These are phyloP conservation scores for Microcebus jonahi DNA, from an alignment of 2,113 vertebrate genomes.

Conservation along the genomic window DNA sequence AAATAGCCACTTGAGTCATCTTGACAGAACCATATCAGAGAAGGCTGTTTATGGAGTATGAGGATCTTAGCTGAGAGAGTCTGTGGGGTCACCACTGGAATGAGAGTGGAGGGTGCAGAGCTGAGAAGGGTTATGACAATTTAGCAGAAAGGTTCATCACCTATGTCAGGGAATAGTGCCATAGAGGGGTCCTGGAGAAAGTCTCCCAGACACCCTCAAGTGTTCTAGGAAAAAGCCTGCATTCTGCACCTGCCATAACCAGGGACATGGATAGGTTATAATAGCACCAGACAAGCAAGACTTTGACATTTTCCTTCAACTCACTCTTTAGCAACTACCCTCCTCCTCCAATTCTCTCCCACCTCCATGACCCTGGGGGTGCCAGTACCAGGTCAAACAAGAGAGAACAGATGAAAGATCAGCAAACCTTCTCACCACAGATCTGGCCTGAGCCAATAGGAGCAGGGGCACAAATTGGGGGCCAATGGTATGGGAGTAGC, in stretches of 20 bases:
- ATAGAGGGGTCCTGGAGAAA: neutral
- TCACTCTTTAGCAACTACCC: neutral
- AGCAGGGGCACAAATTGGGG: neutral
- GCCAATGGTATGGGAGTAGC: neutral
- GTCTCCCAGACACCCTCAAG: neutral
- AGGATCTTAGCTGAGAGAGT: neutral
- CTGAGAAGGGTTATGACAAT: neutral
- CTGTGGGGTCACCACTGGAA: neutral
- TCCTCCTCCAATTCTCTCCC: neutral
- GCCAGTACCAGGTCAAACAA: neutral
- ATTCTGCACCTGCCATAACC: neutral
- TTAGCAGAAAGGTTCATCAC: neutral
- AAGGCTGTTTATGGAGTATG: neutral
- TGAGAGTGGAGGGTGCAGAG: neutral
- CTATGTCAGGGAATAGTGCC: neutral
- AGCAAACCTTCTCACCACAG: neutral
- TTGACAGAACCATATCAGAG: neutral
- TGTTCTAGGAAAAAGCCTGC: neutral
- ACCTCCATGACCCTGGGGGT: neutral
- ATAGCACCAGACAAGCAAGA: neutral
- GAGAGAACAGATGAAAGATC: neutral
- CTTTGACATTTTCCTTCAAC: neutral
- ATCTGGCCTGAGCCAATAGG: neutral
- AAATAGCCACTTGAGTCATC: neutral
- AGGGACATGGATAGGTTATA: neutral